Percentiles rank a stretch among this genome's conserved stretches.
Conservation (phyloP, 2,888 invertebrate species). For the Phasia obesa region DNA sequence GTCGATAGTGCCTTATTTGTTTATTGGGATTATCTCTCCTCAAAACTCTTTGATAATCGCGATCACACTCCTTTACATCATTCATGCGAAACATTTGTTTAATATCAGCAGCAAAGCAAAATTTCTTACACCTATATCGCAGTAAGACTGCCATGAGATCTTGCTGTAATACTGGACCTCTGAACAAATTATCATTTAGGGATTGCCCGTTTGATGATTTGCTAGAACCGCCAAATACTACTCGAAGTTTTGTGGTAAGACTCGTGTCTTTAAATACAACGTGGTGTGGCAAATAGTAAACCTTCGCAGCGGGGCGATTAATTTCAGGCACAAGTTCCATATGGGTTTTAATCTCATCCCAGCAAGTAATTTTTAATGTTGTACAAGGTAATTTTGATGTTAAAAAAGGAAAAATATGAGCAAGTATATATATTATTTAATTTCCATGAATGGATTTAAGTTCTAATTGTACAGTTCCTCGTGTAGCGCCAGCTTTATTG, state of each 20-base stretch:
- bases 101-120: constrained; percentile 23
- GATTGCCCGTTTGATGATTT: constrained; percentile 34
- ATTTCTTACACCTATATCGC: constrained; percentile 32
- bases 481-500: constrained; percentile 30
- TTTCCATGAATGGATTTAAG: constrained; percentile 5
- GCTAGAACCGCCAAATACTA: constrained; percentile 22
- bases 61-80: constrained; percentile 25
- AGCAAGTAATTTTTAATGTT: constrained; percentile 22
- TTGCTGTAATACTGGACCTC: constrained; percentile 44
- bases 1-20: not conserved
- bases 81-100: constrained; percentile 61
- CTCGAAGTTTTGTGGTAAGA: constrained; percentile 48
- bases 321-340: constrained; percentile 7
- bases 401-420: constrained; percentile 16
- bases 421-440: constrained; percentile 7
- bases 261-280: constrained; percentile 43
- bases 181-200: constrained; percentile 50
- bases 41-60: constrained; percentile 30
- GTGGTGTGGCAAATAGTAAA: constrained; percentile 57
- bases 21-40: constrained; percentile 10
- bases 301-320: not conserved
- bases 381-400: constrained; percentile 37
- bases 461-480: constrained; percentile 14
- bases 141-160: constrained; percentile 26
- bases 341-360: constrained; percentile 37